Percentiles rank a stretch among this genome's conserved stretches.
phyloP scores from a whole-genome alignment of 1,140 invertebrate genomes.

The Solen grandis region DNA sequence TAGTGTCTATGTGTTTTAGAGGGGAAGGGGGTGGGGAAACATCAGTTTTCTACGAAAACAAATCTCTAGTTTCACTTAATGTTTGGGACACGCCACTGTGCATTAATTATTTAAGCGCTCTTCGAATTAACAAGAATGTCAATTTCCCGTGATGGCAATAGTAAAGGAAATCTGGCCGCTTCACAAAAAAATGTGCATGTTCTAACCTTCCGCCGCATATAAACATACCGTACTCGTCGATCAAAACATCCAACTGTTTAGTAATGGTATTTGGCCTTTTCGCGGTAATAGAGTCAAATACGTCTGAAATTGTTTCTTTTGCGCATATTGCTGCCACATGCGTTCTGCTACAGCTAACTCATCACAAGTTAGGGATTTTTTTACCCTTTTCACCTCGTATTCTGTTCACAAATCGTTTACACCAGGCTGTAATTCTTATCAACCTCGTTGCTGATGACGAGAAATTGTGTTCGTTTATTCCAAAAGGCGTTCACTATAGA shows the following conservation, averaged over 20 bases:
- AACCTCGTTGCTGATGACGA: constrained; percentile 1
- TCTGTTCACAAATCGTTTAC: no score
- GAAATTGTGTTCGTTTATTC: neutral
- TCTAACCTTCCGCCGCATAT: neutral
- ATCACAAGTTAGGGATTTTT: neutral
- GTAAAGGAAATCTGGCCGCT: neutral
- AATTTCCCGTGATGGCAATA: neutral
- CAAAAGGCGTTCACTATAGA: no score
- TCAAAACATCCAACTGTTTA: neutral
- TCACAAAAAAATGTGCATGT: neutral
- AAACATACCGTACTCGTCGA: neutral
- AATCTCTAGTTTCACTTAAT: no score
- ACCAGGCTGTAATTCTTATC: neutral
- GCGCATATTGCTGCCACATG: neutral
- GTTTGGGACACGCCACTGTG: no score
- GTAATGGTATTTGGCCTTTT: neutral
- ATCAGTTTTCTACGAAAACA: no score
- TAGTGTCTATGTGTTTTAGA: no score
- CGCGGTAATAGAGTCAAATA: neutral
- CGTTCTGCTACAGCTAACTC: neutral
- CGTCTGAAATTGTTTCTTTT: neutral
- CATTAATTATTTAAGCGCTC: constrained; percentile 1
- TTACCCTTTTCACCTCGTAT: no score
- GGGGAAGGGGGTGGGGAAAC: no score
- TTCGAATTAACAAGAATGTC: constrained; percentile 17